Conservation (phyloP, 2,797 vertebrate species). For the Merluccius polli region DNA sequence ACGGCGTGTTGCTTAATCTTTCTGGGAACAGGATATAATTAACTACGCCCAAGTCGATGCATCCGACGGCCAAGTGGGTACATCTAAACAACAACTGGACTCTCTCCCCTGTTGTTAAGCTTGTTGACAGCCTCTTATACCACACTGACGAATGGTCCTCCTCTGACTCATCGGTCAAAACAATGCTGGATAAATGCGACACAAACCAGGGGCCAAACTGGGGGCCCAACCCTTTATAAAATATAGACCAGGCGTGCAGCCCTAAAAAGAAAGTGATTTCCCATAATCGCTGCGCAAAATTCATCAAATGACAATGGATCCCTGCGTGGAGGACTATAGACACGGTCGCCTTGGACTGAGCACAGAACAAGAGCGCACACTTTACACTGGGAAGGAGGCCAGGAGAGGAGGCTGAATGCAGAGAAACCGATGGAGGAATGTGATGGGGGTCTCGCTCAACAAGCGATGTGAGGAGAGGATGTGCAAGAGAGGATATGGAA, state of each 20-base stretch:
- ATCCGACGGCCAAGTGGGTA: background rate
- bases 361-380: conserved; percentile 4
- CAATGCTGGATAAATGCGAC: conserved; percentile 36
- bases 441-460: background rate
- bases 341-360: conserved; percentile 34
- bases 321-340: background rate
- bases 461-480: background rate
- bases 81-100: background rate
- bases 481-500: background rate
- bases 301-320: conserved; percentile 21
- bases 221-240: background rate
- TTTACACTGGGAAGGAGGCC: background rate
- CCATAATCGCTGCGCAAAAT: background rate
- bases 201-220: conserved; percentile 37
- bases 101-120: background rate
- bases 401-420: background rate
- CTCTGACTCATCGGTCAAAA: conserved; percentile 16
- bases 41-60: background rate
- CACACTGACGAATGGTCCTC: background rate
- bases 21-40: background rate
- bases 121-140: background rate
- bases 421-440: background rate
- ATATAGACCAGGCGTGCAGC: background rate
- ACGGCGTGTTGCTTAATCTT: background rate
- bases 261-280: background rate